Evolutionary conservation across 2,113 vertebrate species (phyloP).

Genomic region (Antechinus stuartii): DNA sequence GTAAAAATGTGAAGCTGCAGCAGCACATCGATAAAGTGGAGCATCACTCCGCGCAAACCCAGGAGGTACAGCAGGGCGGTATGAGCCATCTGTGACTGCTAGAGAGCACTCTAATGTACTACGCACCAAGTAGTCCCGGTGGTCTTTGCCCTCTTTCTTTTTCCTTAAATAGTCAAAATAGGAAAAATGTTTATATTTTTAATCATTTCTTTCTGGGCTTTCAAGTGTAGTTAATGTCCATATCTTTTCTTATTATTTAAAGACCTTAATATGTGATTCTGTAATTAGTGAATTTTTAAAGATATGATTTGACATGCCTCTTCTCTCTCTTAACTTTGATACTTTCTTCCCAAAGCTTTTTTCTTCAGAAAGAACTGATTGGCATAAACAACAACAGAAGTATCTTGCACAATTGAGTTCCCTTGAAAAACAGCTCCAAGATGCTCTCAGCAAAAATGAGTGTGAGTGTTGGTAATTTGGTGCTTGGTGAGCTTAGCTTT

Average conservation of each 20-base stretch:
- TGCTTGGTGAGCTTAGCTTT: background rate
- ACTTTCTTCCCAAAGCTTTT: slow-evolving; percentile 86
- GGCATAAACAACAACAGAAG: slow-evolving; percentile 85
- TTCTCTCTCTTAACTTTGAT: background rate
- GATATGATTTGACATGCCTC: background rate
- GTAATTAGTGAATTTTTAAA: background rate
- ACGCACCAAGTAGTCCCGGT: rapidly evolving
- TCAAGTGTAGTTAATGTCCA: background rate
- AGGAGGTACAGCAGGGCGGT: slow-evolving; percentile 82
- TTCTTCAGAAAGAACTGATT: slow-evolving; percentile 86
- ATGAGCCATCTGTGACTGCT: background rate
- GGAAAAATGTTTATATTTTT: background rate
- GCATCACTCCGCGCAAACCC: slow-evolving; percentile 87
- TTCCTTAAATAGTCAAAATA: background rate
- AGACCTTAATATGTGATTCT: slow-evolving; percentile 22
- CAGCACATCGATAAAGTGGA: slow-evolving; percentile 92
- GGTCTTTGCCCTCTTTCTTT: background rate
- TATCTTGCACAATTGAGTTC: slow-evolving; percentile 83
- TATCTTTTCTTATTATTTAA: background rate
- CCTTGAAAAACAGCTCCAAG: slow-evolving; percentile 88
- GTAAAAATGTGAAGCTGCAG: slow-evolving; percentile 90
- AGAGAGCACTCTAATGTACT: background rate
- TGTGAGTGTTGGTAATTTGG: slow-evolving; percentile 82
- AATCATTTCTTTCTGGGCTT: background rate
- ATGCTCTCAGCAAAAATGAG: slow-evolving; percentile 82